phyloP scores from a whole-genome alignment of 2,797 vertebrate genomes.

The Silurus lanzhouensis region DNA sequence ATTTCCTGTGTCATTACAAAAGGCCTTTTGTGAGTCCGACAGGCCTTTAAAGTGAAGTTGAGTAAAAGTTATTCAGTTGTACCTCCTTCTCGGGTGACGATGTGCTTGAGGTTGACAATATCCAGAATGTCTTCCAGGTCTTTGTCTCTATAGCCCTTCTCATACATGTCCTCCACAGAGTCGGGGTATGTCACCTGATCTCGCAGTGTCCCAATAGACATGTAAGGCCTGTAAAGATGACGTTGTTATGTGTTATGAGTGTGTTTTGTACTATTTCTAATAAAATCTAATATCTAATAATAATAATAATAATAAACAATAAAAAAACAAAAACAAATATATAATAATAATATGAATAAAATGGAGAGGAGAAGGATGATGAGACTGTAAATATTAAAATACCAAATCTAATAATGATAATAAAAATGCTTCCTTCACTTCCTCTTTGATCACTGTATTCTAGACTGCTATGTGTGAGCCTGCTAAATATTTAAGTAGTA shows the following conservation, averaged over 20 bases:
- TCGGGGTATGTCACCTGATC: slow-evolving; percentile 99
- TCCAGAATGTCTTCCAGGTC: slow-evolving; percentile 90
- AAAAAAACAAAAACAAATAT: neutral
- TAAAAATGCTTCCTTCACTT: slow-evolving; percentile 34
- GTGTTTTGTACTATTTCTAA: too few relatives aligned
- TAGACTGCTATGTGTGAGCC: slow-evolving; percentile 51
- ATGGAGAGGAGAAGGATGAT: neutral
- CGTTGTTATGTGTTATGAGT: neutral
- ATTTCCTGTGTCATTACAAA: slow-evolving; percentile 49
- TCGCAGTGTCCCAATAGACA: slow-evolving; percentile 92
- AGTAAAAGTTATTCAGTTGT: slow-evolving; percentile 43
- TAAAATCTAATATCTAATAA: neutral
- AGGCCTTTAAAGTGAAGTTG: slow-evolving; percentile 2
- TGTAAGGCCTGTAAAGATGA: slow-evolving; percentile 84
- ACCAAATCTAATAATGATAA: neutral
- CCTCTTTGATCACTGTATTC: slow-evolving; percentile 53
- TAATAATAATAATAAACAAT: neutral
- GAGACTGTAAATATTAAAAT: neutral
- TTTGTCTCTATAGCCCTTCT: slow-evolving; percentile 83
- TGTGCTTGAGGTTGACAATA: slow-evolving; percentile 92
- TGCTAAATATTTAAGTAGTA: slow-evolving; percentile 71
- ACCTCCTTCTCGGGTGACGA: slow-evolving; percentile 98
- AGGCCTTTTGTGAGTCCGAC: slow-evolving; percentile 22
- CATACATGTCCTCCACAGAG: slow-evolving; percentile 89
- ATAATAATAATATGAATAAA: neutral